These are phyloP conservation scores for Rhagonycha fulva DNA, from an alignment of 2,888 invertebrate genomes.

Conservation along the genomic window DNA sequence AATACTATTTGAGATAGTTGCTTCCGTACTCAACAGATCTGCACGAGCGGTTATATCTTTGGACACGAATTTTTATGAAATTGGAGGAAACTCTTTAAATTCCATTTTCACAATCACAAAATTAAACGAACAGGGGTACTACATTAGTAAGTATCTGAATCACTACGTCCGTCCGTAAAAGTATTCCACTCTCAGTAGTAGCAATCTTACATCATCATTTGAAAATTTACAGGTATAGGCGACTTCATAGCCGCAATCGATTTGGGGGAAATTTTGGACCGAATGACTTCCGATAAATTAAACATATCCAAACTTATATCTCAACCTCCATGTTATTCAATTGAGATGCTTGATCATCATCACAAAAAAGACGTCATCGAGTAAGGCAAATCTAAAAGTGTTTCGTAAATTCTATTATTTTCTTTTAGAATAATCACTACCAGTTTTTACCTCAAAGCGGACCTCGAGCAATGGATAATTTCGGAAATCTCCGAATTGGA, in stretches of 20 bases:
- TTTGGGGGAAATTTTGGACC: constrained; percentile 70
- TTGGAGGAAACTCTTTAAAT: constrained; percentile 87
- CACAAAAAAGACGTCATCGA: constrained; percentile 71
- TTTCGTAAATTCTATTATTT: constrained; percentile 2
- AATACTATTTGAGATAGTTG: constrained; percentile 75
- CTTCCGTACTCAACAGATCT: constrained; percentile 70
- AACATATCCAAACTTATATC: constrained; percentile 37
- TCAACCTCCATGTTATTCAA: constrained; percentile 52
- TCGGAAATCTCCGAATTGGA: constrained; percentile 70
- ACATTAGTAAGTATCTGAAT: constrained; percentile 65
- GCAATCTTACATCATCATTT: neutral
- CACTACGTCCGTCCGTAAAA: neutral
- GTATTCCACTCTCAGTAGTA: too few relatives aligned
- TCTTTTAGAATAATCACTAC: constrained; percentile 75
- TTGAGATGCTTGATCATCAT: constrained; percentile 62
- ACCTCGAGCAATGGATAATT: constrained; percentile 78
- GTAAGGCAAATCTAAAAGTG: constrained; percentile 58
- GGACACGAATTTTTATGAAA: constrained; percentile 77
- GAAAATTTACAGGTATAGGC: constrained; percentile 63
- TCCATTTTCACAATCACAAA: constrained; percentile 81
- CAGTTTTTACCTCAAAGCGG: constrained; percentile 86
- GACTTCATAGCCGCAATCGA: constrained; percentile 77
- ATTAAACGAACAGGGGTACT: constrained; percentile 76
- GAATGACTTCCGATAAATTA: constrained; percentile 55
- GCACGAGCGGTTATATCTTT: constrained; percentile 65